Base-by-base conservation (phyloP, 2,888 invertebrate genomes). In the Microplitis manilae region DNA sequence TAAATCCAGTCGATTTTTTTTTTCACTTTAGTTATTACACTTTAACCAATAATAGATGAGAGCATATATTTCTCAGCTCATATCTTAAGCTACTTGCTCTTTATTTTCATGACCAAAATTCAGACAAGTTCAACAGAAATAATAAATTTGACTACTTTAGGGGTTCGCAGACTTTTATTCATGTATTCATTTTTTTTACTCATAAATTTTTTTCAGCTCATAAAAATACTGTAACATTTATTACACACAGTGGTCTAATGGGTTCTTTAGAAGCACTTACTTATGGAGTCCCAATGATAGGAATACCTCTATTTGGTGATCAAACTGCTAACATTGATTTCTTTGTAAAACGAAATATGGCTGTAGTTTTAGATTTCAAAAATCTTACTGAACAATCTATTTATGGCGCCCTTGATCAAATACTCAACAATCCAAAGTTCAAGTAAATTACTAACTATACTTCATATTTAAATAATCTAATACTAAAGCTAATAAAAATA, bases 341-440 rank as follows among this genome's bases (percentile, higher is more conserved):
- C 38, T 86, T 83, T 73, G 82, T 79, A 9, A 73, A 79, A 1
- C 83, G 76, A n/a, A 82, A 83, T 6, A 82, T 85, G 60, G 86
- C 86, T 4, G 67, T 86, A 5, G 40, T 60, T 5, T 68, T 85
- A n/a, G 68, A 81, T 73, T 72, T 78, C 40, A 8, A 79, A 13
- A 69, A 80, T 8, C 73, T 92, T 1, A 90, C 88, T 0, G 87
- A 87, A 60, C 84, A 89, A 13, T 86, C 85, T 6, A 77, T 92
- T 62, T 84, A 87, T 1, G 73, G 80, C 1, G 89, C 89, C 59
- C 82, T 92, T 1, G 84, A 88, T n/a, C 81, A 85, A 13, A 82
- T 92, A 41, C 78, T 91, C 9, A 80, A 84, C 1, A 87, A 91
- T 79, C 88, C 89, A 0, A 84, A 82, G 8, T 91, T 90, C 79